Conservation (phyloP, 2,113 vertebrate species). For the Lathamus discolor region DNA sequence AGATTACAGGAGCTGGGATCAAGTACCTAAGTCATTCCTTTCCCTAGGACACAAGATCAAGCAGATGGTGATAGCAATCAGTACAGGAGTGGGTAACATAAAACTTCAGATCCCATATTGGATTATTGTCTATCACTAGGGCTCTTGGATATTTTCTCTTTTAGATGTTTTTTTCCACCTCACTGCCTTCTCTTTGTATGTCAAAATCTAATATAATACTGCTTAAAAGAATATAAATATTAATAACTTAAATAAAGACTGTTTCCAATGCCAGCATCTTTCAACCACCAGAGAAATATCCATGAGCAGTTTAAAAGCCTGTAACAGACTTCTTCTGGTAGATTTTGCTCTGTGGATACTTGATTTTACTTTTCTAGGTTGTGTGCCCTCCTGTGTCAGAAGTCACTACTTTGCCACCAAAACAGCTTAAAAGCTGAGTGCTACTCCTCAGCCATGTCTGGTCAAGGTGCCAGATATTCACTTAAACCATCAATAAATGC, state of each 20-base stretch:
- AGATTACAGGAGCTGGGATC: not conserved
- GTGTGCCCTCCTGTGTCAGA: not conserved
- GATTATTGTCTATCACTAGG: not conserved
- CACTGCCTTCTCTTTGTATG: not conserved
- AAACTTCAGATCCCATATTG: not conserved
- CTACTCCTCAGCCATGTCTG: not conserved
- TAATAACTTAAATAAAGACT: not conserved
- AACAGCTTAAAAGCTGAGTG: not conserved
- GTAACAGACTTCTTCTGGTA: not conserved
- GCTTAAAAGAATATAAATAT: not conserved
- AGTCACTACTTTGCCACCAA: not conserved
- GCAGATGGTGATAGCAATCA: not conserved
- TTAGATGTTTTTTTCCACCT: not conserved
- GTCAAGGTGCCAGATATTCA: not conserved
- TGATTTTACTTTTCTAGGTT: not conserved
- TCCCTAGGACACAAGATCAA: not conserved
- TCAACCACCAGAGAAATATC: not conserved
- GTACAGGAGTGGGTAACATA: not conserved
- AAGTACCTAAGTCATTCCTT: not conserved
- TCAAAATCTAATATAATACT: not conserved
- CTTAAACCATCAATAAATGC: not conserved
- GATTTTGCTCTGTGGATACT: not conserved
- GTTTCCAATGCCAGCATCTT: not conserved
- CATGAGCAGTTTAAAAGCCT: not conserved
- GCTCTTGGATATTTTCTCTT: not conserved